Base-by-base conservation (phyloP, 2,888 invertebrate genomes). In the Cynaeus angustus region DNA sequence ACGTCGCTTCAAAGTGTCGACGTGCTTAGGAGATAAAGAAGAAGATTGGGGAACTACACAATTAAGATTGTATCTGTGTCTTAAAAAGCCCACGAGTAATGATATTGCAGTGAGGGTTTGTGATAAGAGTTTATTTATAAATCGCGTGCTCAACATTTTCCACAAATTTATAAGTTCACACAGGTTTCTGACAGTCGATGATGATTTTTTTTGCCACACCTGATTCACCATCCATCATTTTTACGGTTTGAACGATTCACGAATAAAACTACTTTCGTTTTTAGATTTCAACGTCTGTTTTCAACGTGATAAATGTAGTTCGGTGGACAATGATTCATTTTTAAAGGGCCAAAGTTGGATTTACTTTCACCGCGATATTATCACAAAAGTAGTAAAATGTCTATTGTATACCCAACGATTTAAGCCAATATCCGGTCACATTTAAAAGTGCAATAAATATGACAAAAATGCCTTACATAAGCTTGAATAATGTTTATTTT, bases 31-130 rank as follows among this genome's bases (percentile, higher is more conserved):
- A 64, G 64, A 53, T 64, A 64, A 64, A 38, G 53, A 64, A 38
- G 53, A 21, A 45, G 66, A 66, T 38, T 56, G 38, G 33, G 52
- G 59, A 50, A 59, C 59, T 50, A 46, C 14, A 52, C 66, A 67
- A 67, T 67, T 66, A 67, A 67, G 66, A 67, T 67, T 12, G 38
- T 67, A 67, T 67, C 66, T 12, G 10, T 30, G 41, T 48, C 56
- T 56, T 66, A 52, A 50, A 59, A 59, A 26, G 52, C 38, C 45
- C 45, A 52, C 28, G 56, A 66, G 37, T 55, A 55, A 65, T 33
- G 65, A 65, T 41, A 65, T 16, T 55, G 16, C 26, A 38, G 45
- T 55, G 50, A 65, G 9, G 33, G 14, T 65, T 33, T 38, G 9
- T 28, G 45, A 16, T 28, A 13, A 16, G 38, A 4, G 26, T 58